phyloP scores from a whole-genome alignment of 2,888 invertebrate genomes.

The Copidosoma aretas region DNA sequence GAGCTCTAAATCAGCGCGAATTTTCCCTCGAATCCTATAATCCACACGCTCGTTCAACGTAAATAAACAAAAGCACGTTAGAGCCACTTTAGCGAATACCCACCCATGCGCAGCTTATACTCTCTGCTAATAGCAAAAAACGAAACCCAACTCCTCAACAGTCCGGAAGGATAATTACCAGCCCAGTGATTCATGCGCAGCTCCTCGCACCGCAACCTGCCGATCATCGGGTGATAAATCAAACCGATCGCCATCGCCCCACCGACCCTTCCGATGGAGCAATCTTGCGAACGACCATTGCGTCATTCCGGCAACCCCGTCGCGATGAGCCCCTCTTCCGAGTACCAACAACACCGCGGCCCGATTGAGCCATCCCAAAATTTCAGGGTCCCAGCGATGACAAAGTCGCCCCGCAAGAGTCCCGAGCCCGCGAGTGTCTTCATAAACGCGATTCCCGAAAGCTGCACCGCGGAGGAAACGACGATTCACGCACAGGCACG shows the following conservation, averaged over 20 bases:
- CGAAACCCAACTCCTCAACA: too few relatives aligned
- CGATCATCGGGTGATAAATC: slow-evolving; percentile 12
- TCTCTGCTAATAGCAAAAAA: too few relatives aligned
- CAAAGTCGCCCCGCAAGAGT: background rate
- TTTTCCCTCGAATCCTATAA: too few relatives aligned
- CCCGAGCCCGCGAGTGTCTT: background rate
- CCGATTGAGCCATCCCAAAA: slow-evolving; percentile 54
- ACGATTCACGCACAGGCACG: slow-evolving; percentile 54
- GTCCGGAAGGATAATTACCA: too few relatives aligned
- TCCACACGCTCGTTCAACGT: too few relatives aligned
- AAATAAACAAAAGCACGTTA: too few relatives aligned
- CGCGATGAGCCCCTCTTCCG: too few relatives aligned
- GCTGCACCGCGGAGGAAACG: slow-evolving; percentile 36
- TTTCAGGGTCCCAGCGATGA: slow-evolving; percentile 47
- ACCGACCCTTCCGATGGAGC: background rate
- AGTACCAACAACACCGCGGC: background rate
- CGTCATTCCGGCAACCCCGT: too few relatives aligned
- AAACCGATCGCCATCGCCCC: slow-evolving; percentile 14
- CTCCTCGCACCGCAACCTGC: background rate
- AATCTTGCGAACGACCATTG: too few relatives aligned
- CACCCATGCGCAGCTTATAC: too few relatives aligned
- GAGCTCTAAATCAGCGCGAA: too few relatives aligned
- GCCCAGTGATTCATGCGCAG: background rate
- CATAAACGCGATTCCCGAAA: background rate
- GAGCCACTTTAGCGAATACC: too few relatives aligned